A percentile compares a stretch with the other conserved stretches of the same genome.
These are phyloP conservation scores for Drosophila ohnishii DNA, from an alignment of 1,140 invertebrate genomes.

Conservation along the genomic window DNA sequence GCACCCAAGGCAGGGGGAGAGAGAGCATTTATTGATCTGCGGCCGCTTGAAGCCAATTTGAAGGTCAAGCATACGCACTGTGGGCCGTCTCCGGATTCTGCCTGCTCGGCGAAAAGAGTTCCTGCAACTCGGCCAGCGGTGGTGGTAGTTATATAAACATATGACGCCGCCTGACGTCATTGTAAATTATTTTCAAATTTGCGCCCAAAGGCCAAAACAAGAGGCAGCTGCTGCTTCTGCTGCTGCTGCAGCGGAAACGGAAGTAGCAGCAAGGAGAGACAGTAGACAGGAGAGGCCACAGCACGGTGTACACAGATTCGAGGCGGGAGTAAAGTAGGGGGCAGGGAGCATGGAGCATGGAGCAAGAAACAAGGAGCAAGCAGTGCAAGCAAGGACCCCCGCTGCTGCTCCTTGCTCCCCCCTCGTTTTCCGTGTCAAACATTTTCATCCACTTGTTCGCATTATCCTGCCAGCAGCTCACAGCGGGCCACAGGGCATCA, in stretches of 20 bases:
- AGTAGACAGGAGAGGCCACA: constrained; percentile 55
- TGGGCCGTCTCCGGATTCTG: constrained; percentile 21
- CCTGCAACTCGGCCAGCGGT: no score
- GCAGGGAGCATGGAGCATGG: background rate
- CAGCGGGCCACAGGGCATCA: constrained; percentile 60
- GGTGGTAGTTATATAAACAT: constrained; percentile 64
- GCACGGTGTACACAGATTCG: constrained; percentile 47
- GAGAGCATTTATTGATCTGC: constrained; percentile 66
- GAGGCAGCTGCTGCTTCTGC: constrained; percentile 32
- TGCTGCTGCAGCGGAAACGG: constrained; percentile 60
- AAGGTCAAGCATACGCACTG: constrained; percentile 76
- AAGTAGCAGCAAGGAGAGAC: constrained; percentile 58
- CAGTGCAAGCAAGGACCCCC: constrained; percentile 47
- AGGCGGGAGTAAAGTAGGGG: background rate
- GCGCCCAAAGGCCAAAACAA: constrained; percentile 65
- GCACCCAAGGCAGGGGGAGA: constrained; percentile 8
- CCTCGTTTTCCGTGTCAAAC: constrained; percentile 67
- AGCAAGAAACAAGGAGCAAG: constrained; percentile 20
- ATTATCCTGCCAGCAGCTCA: constrained; percentile 63
- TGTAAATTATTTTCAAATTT: constrained; percentile 80
- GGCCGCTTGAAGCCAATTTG: constrained; percentile 67
- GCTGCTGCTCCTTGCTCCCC: background rate
- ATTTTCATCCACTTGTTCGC: constrained; percentile 80
- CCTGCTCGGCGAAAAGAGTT: background rate
- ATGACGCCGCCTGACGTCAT: constrained; percentile 60